These are phyloP conservation scores for Dilophus febrilis DNA, from an alignment of 2,888 invertebrate genomes.

Conservation along the genomic window DNA sequence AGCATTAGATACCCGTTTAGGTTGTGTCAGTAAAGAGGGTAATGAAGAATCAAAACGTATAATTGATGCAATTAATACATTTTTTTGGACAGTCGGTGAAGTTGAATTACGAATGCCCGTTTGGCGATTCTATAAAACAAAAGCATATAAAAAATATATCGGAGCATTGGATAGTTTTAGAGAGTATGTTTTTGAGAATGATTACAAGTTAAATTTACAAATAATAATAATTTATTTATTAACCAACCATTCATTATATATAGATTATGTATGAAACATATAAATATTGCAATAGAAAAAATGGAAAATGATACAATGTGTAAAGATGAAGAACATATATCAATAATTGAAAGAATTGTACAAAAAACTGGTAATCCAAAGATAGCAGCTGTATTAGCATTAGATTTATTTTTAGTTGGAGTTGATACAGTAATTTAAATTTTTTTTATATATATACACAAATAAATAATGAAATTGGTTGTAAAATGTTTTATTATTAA, in stretches of 20 bases:
- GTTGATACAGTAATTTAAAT: slow-evolving; percentile 45
- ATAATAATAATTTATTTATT: neutral
- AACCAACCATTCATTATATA: slow-evolving; percentile 1
- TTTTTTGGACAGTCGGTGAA: slow-evolving; percentile 60
- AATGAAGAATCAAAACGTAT: slow-evolving; percentile 55
- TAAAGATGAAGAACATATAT: slow-evolving; percentile 32
- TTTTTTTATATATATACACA: too few species aligned
- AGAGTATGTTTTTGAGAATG: slow-evolving; percentile 32
- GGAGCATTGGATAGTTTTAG: slow-evolving; percentile 54
- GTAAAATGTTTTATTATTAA: neutral
- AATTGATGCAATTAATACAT: slow-evolving; percentile 57
- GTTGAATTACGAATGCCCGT: slow-evolving; percentile 57
- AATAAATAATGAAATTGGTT: too few species aligned
- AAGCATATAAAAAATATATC: slow-evolving; percentile 51
- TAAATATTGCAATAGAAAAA: slow-evolving; percentile 34
- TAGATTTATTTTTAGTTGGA: slow-evolving; percentile 64
- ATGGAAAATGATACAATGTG: slow-evolving; percentile 20
- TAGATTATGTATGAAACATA: slow-evolving; percentile 39
- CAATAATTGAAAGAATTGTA: slow-evolving; percentile 39
- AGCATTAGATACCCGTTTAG: slow-evolving; percentile 62
- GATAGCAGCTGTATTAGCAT: slow-evolving; percentile 50
- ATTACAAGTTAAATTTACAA: neutral
- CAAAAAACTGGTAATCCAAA: slow-evolving; percentile 38
- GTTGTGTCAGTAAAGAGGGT: slow-evolving; percentile 40
- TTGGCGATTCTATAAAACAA: slow-evolving; percentile 56